Evolutionary conservation across 2,797 vertebrate species (phyloP), one percentile per base, ranked within the genome.

Genomic region (Fistularia commersonii): DNA sequence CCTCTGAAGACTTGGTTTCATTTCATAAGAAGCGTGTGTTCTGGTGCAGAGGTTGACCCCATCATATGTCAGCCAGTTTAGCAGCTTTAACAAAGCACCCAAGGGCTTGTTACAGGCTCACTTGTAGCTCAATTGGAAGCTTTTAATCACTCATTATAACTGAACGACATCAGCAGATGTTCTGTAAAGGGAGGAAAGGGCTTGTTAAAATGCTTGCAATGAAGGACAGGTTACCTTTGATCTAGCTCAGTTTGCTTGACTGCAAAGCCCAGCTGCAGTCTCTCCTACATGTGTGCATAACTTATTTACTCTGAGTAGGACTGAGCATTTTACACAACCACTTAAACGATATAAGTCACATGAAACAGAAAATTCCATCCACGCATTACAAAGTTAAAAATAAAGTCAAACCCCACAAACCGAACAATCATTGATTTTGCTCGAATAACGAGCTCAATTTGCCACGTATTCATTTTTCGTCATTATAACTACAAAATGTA

Each of bases 141-240:
- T 64, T 82, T 83, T 78, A 82, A 79, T 80, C 57, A 58, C 59
- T 79, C 51, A 52, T 79, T 75, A 62, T 48, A 72, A 50, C 4
- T 43, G 69, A 76, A 62, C 12, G 61, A 69, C 59, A 15, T 38
- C 0, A 35, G 49, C 79, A 79, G 76, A 77, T 82, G 80, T 72
- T 72, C 48, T 63, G 59, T 70, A 65, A 40, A 51, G 52, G 53
- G 64, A 57, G 54, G 42, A 7, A 12, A 51, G 50, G 63, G 57
- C 58, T 64, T 58, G 60, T 77, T 76, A 69, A 77, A 53, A 40
- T 14, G n/a, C 23, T 34, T 11, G 31, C 50, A 45, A 52, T 40
- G 38, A 69, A 69, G 56, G 54, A 36, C 43, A 13, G n/a, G 12
- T 66, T 48, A 69, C 43, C 51, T 74, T 74, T 70, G 50, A 74